A percentile compares a stretch with the other conserved stretches of the same genome.
These are phyloP conservation scores for Aix galericulata DNA, from an alignment of 2,113 vertebrate genomes.

Conservation along the genomic window DNA sequence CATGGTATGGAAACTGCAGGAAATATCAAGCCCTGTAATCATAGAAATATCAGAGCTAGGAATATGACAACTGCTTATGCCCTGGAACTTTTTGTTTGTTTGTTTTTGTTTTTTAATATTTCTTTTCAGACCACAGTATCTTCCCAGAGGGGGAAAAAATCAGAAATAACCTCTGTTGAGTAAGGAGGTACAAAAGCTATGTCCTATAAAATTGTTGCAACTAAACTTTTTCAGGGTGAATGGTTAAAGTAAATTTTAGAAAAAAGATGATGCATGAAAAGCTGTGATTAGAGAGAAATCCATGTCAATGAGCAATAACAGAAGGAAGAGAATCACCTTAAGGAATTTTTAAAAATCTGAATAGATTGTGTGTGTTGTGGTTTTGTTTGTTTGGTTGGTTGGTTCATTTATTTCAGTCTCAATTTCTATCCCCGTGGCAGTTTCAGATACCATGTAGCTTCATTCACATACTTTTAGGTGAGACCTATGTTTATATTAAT, in stretches of 20 bases:
- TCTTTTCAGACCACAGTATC: neutral
- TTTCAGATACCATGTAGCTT: neutral
- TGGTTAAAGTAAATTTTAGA: neutral
- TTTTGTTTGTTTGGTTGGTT: too few relatives aligned
- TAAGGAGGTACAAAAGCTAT: neutral
- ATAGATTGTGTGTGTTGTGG: too few relatives aligned
- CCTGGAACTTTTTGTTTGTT: neutral
- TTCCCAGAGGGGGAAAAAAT: neutral
- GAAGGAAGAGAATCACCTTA: neutral
- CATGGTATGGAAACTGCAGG: neutral
- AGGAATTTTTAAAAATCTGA: neutral
- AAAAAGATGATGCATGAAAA: neutral
- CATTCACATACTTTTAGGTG: neutral
- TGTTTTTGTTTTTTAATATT: neutral
- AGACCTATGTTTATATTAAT: neutral
- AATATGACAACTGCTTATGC: neutral
- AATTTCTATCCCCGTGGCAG: neutral
- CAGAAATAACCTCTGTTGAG: neutral
- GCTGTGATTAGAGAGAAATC: neutral
- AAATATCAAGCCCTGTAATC: neutral
- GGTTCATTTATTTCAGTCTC: neutral
- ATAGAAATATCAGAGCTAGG: neutral
- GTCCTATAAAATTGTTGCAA: neutral
- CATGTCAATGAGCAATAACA: conserved; percentile 3
- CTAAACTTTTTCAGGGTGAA: neutral